phyloP scores from a whole-genome alignment of 2,797 vertebrate species.

The Cuculus canorus region DNA sequence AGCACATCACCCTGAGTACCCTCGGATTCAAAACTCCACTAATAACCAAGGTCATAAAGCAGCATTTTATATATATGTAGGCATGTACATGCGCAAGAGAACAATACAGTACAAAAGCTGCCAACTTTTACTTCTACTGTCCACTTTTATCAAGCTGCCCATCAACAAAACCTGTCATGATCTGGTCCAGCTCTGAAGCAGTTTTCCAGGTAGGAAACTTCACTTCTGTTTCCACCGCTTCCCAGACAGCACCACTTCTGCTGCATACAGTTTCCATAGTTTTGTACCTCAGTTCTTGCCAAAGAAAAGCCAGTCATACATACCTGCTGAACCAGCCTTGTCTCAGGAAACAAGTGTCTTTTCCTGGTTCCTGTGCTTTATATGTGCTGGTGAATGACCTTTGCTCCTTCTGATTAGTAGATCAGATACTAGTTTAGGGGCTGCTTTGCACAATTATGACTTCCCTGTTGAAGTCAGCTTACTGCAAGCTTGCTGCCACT shows the following conservation, averaged over 20 bases:
- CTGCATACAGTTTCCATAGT: rapidly evolving
- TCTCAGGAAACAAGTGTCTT: rapidly evolving
- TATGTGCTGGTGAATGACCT: neutral
- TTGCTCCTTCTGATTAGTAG: neutral
- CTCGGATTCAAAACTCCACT: neutral
- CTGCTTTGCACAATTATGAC: neutral
- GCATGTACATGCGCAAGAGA: rapidly evolving
- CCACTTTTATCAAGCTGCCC: neutral
- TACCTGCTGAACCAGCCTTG: neutral
- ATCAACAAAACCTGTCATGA: rapidly evolving
- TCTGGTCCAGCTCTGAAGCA: neutral
- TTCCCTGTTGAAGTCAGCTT: neutral
- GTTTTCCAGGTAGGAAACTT: neutral
- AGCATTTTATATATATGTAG: neutral
- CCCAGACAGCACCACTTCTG: neutral
- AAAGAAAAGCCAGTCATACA: neutral
- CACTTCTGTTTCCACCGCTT: neutral
- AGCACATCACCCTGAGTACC: neutral
- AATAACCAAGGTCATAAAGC: neutral
- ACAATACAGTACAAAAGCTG: neutral
- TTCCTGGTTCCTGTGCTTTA: neutral
- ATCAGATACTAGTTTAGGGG: rapidly evolving
- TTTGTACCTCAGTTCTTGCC: neutral
- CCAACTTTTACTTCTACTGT: neutral
- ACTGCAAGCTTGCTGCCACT: no score